Base-by-base conservation (phyloP, 2,797 vertebrate species). In the Oreortyx pictus region DNA sequence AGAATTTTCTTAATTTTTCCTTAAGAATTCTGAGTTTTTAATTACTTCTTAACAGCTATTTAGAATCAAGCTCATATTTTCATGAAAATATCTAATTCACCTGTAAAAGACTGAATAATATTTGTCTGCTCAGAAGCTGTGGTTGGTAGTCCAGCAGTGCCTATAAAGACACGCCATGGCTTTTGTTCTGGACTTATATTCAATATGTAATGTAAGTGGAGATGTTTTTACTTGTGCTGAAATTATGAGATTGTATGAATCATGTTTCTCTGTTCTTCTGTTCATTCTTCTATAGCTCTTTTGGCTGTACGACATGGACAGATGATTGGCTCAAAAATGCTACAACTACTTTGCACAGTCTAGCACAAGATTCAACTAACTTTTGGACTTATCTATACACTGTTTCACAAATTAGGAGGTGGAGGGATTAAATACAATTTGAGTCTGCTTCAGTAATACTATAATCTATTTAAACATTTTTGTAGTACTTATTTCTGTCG, bases 391-490 rank as follows among this genome's bases (percentile, higher is more conserved):
- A 59, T 27, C 61, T 82, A 11, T 77, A 17, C 4, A 11, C 14
- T 10, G 2, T 27, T 92, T 59, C 82, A 81, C 54, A 86, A 33
- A 65, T 54, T 84, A 46, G 57, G 35, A 81, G 73, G 19, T 19
- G 27, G 39, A 67, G 33, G 65, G 24, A 59, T 91, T 89, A 95
- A 89, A 57, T 41, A 24, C 9, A 71, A 39, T 19, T 66, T 46
- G n/a, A 59, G 62, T 73, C 67, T 82, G 25, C 57, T 91, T 73
- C 77, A 60, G 78, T 86, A 95, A 59, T 80, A 25, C 24, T 74
- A 7, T 72, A 66, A 75, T 83, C 11, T 6, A 33, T n/a, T 60
- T 62, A 82, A 72, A 50, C 66, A 15, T 75, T 75, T 39, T 73
- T 82, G 31, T 67, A 88, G 62, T 57, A 66, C 41, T 78, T 83